A percentile compares a stretch with the other conserved stretches of the same genome.
Conservation (phyloP, 1,140 invertebrate species). For the Dufourea novaeangliae region DNA sequence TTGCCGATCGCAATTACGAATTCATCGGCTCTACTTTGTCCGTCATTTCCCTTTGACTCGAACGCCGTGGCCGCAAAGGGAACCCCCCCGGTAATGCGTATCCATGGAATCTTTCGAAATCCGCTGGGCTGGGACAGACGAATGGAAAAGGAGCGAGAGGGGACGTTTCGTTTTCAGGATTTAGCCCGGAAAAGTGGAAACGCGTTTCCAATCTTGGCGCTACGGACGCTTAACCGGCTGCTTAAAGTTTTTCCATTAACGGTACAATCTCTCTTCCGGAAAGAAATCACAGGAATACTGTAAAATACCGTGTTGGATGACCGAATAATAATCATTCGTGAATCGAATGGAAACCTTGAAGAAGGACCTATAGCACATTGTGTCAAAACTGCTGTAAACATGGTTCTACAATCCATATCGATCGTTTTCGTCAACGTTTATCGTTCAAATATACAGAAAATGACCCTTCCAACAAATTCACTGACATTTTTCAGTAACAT, state of each 20-base stretch:
- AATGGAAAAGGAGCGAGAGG: neutral
- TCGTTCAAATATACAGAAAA: too few relatives aligned
- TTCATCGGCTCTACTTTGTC: constrained; percentile 49
- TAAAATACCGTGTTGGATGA: neutral
- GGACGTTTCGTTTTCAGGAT: constrained; percentile 9
- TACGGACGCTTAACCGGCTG: constrained; percentile 1
- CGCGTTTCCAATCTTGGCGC: constrained; percentile 17
- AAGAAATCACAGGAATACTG: neutral
- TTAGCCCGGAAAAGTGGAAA: constrained; percentile 14
- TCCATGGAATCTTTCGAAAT: constrained; percentile 39
- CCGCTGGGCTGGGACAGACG: neutral
- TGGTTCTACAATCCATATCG: too few relatives aligned
- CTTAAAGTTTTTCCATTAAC: constrained; percentile 8
- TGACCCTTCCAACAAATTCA: too few relatives aligned
- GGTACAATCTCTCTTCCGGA: too few relatives aligned
- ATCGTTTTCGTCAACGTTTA: too few relatives aligned
- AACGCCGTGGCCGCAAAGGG: neutral
- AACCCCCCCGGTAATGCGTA: constrained; percentile 39
- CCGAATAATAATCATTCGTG: too few relatives aligned
- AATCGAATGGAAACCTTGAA: too few relatives aligned
- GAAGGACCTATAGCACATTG: too few relatives aligned
- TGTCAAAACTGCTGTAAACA: too few relatives aligned
- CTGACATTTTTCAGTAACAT: too few relatives aligned
- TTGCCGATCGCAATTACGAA: constrained; percentile 42
- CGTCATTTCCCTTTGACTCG: constrained; percentile 52